Evolutionary conservation across 2,888 invertebrate genomes (phyloP), one percentile per base, ranked within the genome.

Genomic region (Schrankia costaestrigalis): DNA sequence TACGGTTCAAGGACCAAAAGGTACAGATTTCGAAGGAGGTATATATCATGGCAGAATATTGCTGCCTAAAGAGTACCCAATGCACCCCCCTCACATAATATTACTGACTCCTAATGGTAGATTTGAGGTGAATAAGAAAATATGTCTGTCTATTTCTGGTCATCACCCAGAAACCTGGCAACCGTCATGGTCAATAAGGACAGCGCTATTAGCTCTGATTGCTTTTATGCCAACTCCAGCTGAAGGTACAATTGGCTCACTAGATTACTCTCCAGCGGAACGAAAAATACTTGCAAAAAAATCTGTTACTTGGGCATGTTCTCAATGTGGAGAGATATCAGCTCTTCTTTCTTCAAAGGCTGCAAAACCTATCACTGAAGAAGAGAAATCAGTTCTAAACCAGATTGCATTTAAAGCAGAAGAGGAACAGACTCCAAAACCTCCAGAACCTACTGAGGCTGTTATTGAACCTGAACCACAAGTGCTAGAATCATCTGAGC

Each of bases 101-200:
- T 84, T 98, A 28, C 77, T 98, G 30, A 98, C 97, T 12, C 97
- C 97, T 1, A 98, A 97, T 78, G 97, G 97, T 26, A 90, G 98
- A 52, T 98, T 98, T 84, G 97, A 97, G 85, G 91, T 92, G 5
- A 95, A 96, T 74, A 97, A 95, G 76, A 98, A 98, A 82, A 97
- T 98, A 62, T 98, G 98, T 73, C 84, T 98, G 51, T 97, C 96
- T 46, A 98, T 98, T 62, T 97, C 97, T 41, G 97, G 96, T 3
- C 94, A 97, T 80, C 98, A 98, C 77, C 98, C 97, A n/a, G 98
- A 98, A 78, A 96, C 96, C 19, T 98, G 98, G 98, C 96, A 97
- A 69, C 98, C 98, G 13, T 97, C 96, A 2, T 98, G 98, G 98
- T 97, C 97, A 15, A 97, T 98, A 51, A 90, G 97, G 44, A 98